Conservation (phyloP, 2,888 invertebrate species). For the Synergus laeviventris region DNA sequence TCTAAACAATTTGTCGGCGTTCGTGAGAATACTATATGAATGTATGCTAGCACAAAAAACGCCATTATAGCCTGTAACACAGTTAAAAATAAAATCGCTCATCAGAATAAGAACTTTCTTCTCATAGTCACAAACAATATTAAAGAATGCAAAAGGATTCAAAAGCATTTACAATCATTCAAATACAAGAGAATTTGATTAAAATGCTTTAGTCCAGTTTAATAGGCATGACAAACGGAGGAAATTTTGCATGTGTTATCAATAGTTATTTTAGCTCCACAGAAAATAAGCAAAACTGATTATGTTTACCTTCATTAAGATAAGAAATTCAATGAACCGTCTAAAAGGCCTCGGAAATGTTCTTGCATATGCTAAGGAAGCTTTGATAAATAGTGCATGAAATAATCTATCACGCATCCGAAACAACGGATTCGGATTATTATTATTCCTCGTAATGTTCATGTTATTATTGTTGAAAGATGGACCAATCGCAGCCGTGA, state of each 20-base stretch:
- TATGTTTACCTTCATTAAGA: constrained; percentile 84
- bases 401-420: constrained; percentile 94
- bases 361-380: constrained; percentile 93
- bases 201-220: no score
- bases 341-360: constrained; percentile 90
- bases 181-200: no score
- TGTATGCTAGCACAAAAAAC: constrained; percentile 94
- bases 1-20: constrained; percentile 95
- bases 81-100: constrained; percentile 34
- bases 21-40: constrained; percentile 95
- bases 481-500: constrained; percentile 63
- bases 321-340: constrained; percentile 89
- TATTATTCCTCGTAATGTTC: constrained; percentile 71
- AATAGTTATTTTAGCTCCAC: no score
- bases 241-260: no score
- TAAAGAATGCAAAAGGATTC: no score
- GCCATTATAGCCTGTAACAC: constrained; percentile 85
- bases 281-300: no score
- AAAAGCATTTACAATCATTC: no score
- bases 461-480: constrained; percentile 60
- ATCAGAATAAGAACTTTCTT: neutral
- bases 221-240: no score
- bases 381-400: constrained; percentile 95
- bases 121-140: neutral
- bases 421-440: constrained; percentile 85